These are phyloP conservation scores for Callinectes sapidus DNA, from an alignment of 2,888 invertebrate species.

Conservation along the genomic window DNA sequence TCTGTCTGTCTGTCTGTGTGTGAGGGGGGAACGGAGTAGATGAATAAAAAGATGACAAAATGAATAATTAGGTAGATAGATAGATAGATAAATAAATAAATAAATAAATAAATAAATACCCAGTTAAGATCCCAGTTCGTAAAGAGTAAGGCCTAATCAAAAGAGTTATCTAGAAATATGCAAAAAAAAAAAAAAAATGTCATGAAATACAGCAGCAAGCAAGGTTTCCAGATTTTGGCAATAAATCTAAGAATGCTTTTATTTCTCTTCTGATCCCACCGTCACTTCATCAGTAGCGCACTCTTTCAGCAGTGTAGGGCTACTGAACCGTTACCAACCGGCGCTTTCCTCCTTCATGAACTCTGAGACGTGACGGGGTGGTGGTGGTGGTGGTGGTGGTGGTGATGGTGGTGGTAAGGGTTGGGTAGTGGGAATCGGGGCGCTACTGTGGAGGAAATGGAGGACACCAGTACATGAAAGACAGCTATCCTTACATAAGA, in stretches of 20 bases:
- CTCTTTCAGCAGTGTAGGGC: not conserved
- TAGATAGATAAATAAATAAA: not conserved
- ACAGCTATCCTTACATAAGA: no score
- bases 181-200: no score
- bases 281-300: not conserved
- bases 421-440: no score
- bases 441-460: not conserved
- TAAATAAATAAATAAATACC: not conserved
- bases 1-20: no score
- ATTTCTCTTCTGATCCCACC: not conserved
- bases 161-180: no score
- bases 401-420: no score
- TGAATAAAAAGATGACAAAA: not conserved
- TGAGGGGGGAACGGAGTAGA: no score
- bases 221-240: no score
- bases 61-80: no score
- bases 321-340: not conserved
- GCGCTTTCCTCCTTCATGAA: not conserved
- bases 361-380: not conserved
- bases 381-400: no score
- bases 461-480: not conserved
- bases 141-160: no score
- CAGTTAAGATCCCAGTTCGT: not conserved
- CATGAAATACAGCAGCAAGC: no score
- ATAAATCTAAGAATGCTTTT: not conserved